Percentiles rank a stretch among this genome's conserved stretches.
phyloP scores from a whole-genome alignment of 2,797 vertebrate species.

The Setipinna tenuifilis region DNA sequence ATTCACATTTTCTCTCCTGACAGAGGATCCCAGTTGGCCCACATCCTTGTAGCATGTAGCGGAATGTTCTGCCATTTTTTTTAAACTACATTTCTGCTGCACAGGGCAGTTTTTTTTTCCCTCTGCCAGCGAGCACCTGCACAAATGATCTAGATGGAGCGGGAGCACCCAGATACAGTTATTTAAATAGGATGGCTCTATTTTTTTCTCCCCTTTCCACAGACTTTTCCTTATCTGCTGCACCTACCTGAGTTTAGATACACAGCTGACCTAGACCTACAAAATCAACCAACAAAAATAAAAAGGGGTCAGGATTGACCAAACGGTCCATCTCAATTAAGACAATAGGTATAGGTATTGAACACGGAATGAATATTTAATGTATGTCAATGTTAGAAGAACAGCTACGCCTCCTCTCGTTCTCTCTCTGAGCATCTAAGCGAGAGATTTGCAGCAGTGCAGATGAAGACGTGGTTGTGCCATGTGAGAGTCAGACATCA shows the following conservation, averaged over 20 bases:
- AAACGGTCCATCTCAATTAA: conserved; percentile 1
- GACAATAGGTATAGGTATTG: background rate
- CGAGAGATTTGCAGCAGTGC: background rate
- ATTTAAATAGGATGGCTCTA: background rate
- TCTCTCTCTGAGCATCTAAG: background rate
- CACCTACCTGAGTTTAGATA: background rate
- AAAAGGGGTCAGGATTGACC: background rate
- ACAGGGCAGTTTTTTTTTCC: background rate
- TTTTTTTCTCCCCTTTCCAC: no score
- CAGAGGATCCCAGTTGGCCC: background rate
- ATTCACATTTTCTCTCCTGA: conserved; percentile 26
- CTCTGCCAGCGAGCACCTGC: background rate
- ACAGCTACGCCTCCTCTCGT: background rate
- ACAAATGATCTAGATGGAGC: background rate
- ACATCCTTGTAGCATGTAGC: background rate
- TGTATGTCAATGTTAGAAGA: background rate
- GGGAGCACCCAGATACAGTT: background rate
- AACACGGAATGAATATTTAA: conserved; percentile 11
- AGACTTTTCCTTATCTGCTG: no score
- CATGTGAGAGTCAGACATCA: conserved; percentile 6
- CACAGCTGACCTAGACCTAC: background rate
- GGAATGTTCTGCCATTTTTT: background rate
- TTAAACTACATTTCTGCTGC: background rate
- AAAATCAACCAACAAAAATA: background rate
- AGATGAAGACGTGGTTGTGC: background rate